Evolutionary conservation across 2,888 invertebrate species (phyloP).

Genomic region (Brenthis hecate): DNA sequence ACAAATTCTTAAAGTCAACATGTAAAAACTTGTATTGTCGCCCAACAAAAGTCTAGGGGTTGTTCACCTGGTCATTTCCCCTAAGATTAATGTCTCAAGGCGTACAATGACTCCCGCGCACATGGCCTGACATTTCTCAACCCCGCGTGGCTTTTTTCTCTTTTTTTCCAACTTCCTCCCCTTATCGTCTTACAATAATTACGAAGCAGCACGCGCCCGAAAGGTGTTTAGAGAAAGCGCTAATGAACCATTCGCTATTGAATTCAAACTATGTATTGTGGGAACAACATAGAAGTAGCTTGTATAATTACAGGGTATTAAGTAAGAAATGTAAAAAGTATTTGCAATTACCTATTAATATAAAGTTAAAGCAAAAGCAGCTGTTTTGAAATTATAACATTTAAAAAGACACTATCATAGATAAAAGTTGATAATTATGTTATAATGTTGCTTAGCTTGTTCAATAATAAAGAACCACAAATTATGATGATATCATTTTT

Average conservation of each 20-base stretch:
- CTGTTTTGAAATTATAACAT: background rate
- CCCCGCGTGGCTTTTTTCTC: constrained; percentile 59
- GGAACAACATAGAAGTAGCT: constrained; percentile 32
- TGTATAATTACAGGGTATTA: constrained; percentile 29
- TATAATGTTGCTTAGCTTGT: background rate
- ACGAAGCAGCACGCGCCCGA: constrained; percentile 67
- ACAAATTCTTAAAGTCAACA: constrained; percentile 39
- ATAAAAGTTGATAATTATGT: background rate
- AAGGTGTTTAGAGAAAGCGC: constrained; percentile 78
- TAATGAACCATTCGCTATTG: constrained; percentile 58
- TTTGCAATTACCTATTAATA: constrained; percentile 4
- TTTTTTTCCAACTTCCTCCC: constrained; percentile 66
- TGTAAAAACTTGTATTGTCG: constrained; percentile 38
- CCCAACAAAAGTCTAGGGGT: constrained; percentile 53
- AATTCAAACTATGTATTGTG: constrained; percentile 31
- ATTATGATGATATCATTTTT: background rate
- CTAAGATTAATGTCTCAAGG: constrained; percentile 75
- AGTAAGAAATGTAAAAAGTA: constrained; percentile 13
- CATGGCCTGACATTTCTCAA: constrained; percentile 66
- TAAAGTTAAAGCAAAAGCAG: background rate
- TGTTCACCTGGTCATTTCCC: constrained; percentile 72
- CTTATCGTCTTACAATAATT: constrained; percentile 62
- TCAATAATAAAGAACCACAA: background rate
- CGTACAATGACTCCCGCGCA: constrained; percentile 73
- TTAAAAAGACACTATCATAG: background rate